Evolutionary conservation across 2,113 vertebrate species (phyloP), one percentile per base, ranked within the genome.

Genomic region (Platichthys stellatus): DNA sequence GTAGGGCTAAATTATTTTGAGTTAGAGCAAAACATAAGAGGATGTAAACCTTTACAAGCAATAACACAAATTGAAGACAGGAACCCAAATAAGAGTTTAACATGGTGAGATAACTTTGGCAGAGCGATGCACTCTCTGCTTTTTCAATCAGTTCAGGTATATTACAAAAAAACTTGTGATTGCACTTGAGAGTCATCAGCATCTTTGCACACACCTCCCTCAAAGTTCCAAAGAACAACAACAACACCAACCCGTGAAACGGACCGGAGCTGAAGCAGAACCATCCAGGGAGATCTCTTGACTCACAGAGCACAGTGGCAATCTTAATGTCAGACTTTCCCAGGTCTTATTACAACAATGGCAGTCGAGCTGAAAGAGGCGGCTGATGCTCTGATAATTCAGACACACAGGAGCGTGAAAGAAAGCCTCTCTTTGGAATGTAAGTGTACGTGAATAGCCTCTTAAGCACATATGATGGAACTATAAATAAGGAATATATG

Each of bases 121-220:
- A 43, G 10, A 43, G 40, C 10, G 13, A 12, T 51, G 47, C 15
- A 17, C 47, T 51, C 15, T 51, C 15, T 49, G 15, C 0, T 51
- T 51, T 51, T 20, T 51, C 47, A 47, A 14, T 47, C 12, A 51
- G 47, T 51, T 51, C 15, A 51, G 4, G 2, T 49, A 49, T 18
- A 49, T 49, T 49, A 49, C 4, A 49, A 49, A 18, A 5, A 49
- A 17, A 49, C 47, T 14, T 51, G 51, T 63, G 67, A 20, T 68
- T 64, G 47, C 15, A 49, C 60, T 53, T 40, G 31, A 63, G 15
- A 54, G 47, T 54, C 71, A 72, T 65, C 74, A 76, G 72, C 20
- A 9, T 63, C 18, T 54, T 78, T 84, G 82, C 57, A 86, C 60
- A 51, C 63, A 40, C 69, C 62, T 74, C 58, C 15, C 58, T 73